These are phyloP conservation scores for Lasioglossum malachurum DNA, from an alignment of 2,888 invertebrate genomes.

Conservation along the genomic window DNA sequence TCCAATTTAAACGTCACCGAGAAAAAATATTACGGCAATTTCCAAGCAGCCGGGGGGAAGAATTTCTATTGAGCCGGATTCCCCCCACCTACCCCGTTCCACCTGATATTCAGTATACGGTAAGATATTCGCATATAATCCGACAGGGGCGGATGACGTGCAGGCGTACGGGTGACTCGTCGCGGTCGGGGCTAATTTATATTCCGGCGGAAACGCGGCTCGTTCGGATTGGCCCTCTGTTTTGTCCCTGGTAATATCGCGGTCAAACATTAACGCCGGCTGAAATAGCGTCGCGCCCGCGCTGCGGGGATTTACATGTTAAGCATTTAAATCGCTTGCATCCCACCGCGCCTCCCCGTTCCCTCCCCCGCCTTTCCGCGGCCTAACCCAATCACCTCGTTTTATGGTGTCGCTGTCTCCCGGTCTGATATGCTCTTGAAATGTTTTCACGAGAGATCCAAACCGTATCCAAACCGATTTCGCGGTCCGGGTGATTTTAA, in stretches of 20 bases:
- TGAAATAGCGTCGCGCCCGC: constrained; percentile 38
- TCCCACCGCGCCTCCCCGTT: neutral
- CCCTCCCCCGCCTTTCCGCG: neutral
- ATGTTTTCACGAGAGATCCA: neutral
- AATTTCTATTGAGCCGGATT: constrained; percentile 50
- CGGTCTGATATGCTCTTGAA: neutral
- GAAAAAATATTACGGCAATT: constrained; percentile 65
- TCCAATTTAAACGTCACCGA: constrained; percentile 66
- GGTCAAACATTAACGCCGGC: constrained; percentile 59
- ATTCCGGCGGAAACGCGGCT: constrained; percentile 54
- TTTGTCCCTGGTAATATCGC: constrained; percentile 60
- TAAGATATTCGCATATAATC: constrained; percentile 54
- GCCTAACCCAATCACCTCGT: neutral
- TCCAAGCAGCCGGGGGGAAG: constrained; percentile 31
- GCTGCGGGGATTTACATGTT: constrained; percentile 63
- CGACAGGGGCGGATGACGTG: constrained; percentile 17
- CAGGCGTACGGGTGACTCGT: constrained; percentile 4
- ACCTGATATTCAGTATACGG: constrained; percentile 56
- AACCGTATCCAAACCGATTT: neutral
- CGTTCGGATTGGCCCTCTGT: constrained; percentile 42
- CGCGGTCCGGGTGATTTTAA: neutral
- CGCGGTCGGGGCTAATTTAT: constrained; percentile 67
- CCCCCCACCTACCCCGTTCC: constrained; percentile 7
- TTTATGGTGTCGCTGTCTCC: neutral
- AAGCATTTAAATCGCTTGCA: constrained; percentile 58